Evolutionary conservation across 2,888 invertebrate species (phyloP), one percentile per base, ranked within the genome.

Genomic region (Teleiodes luculella): DNA sequence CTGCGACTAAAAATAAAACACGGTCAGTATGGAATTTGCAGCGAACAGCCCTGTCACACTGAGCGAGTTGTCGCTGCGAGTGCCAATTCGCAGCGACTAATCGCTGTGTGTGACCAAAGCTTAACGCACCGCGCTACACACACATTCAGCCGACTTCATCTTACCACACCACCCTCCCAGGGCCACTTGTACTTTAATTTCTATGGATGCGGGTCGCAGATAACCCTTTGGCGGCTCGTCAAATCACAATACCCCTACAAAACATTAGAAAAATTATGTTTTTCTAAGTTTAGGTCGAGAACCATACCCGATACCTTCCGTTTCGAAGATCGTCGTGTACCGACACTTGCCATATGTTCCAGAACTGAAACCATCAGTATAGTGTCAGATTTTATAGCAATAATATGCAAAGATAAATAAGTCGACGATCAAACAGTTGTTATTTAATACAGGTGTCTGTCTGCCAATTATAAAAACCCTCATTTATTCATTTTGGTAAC

Each of bases 291-390:
- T 41, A 24, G 18, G 20, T 43, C n/a, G 11, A n/a, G 24, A 28
- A 18, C 13, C 6, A 13, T 3, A 43, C 43, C 43, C 24, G 43
- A 1, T 18, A 28, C 1, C 11, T 20, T 43, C 43, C 24, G 43
- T 43, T 41, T 43, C 43, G 43, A 10, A 24, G 43, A 43, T 28
- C 43, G 24, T 24, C 43, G 43, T 11, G 16, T 43, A 43, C 24
- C 20, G 20, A 43, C 18, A 43, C 24, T 28, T 39, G 18, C 8
- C 28, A 20, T 5, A 18, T n/a, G 20, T 43, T 24, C 20, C 43
- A 20, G 2, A 43, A 43, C 43, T 43, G 43, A 43, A 43, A 43
- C 20, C 43, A 43, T 43, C 43, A 43, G 43, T 24, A 43, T 43
- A n/a, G 24, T 43, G 43, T 43, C 43, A 43, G 43, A 13, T 43